Evolutionary conservation across 2,797 vertebrate genomes (phyloP), one percentile per base, ranked within the genome.

Genomic region (Hipposideros larvatus): DNA sequence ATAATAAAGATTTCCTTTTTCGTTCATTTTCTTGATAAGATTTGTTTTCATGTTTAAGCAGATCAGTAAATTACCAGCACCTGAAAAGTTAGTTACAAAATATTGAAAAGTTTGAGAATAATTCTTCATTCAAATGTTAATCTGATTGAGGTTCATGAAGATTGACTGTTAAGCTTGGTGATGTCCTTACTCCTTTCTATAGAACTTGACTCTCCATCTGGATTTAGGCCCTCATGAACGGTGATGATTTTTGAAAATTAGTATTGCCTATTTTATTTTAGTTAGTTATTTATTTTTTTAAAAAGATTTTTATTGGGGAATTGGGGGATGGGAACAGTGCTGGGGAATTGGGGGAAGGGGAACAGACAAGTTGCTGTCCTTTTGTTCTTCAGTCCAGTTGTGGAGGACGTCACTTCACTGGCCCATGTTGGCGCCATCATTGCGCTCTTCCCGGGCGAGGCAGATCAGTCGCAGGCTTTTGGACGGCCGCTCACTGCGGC

Each of bases 21-120:
- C 48, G 46, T 87, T 51, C 11, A 18, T 80, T 90, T 70, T 79
- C 5, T 88, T 24, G 89, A 2, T 82, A 73, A 91, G 65, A 34
- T 18, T 90, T 88, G 21, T 41, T 97, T 84, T 89, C 34, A 88
- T 93, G 91, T 90, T 89, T 55, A 78, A 91, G 31, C 14, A 41
- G 9, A 55, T 86, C 19, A 16, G 1, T 78, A 57, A 88, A 19
- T 88, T 75, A 37, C 11, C 18, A 80, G 26, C 3, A 43, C 26
- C 43, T 95, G 55, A 4, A 55, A 95, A 73, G 18, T 85, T 57
- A 46, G 51, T 57, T 93, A 13, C 22, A 71, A 51, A 66, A 65
- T 19, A 5, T 48, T 83, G 51, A 15, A 51, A 73, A 61, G 16
- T 46, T 66, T 68, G 75, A 94, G 55, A 79, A 13, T 70, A 78